These are phyloP conservation scores for Zaprionus bogoriensis DNA, from an alignment of 2,888 invertebrate genomes.

Conservation along the genomic window DNA sequence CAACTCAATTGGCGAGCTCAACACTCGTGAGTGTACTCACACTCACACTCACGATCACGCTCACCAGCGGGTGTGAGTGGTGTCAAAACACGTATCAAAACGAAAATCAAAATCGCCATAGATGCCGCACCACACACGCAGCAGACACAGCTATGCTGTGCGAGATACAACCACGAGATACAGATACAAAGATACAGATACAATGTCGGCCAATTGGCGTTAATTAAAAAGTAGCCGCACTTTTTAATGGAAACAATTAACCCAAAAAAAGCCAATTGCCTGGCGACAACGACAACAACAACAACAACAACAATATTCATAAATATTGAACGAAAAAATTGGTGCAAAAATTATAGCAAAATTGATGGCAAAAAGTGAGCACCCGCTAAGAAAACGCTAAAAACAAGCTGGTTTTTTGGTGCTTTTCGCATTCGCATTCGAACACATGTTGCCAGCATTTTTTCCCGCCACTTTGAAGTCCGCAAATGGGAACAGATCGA, in stretches of 20 bases:
- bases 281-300: slow-evolving; percentile 47
- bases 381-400: slow-evolving; percentile 24
- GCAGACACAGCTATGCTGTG: too few species aligned
- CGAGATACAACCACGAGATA: slow-evolving; percentile 1
- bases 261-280: slow-evolving; percentile 73
- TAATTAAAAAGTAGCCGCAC: slow-evolving; percentile 75
- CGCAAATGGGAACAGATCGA: slow-evolving; percentile 21
- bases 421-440: slow-evolving; percentile 32
- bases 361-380: slow-evolving; percentile 37
- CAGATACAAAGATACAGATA: slow-evolving; percentile 26
- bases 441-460: slow-evolving; percentile 67
- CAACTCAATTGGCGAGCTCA: slow-evolving; percentile 64
- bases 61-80: slow-evolving; percentile 38
- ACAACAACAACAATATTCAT: slow-evolving; percentile 37
- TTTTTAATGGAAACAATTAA: slow-evolving; percentile 79
- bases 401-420: not conserved
- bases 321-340: slow-evolving; percentile 38
- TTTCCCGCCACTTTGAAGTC: slow-evolving; percentile 33
- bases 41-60: slow-evolving; percentile 13
- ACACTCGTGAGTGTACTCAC: slow-evolving; percentile 34
- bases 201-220: slow-evolving; percentile 65
- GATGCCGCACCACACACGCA: slow-evolving; percentile 26
- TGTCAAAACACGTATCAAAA: slow-evolving; percentile 76
- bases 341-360: slow-evolving; percentile 44
- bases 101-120: slow-evolving; percentile 64